Evolutionary conservation across 1,140 invertebrate species (phyloP), one percentile per base, ranked within the genome.

Genomic region (Stegodyphus mimosarum): DNA sequence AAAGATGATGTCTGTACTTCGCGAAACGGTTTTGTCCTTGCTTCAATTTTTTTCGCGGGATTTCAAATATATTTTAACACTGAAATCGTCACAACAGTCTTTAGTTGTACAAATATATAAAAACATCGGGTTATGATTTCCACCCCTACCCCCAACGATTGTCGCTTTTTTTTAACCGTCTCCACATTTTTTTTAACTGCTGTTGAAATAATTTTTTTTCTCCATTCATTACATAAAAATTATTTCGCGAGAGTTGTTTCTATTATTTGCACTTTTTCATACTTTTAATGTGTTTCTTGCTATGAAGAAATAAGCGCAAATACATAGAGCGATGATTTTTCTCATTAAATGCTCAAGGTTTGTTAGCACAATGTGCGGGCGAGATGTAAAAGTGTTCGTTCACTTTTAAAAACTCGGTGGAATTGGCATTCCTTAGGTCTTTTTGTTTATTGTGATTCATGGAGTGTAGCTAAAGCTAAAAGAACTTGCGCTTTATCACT

Each of bases 31-130:
- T 72, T 71, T 81, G 55, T 48, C n/a, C 15, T 11, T 9, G 53
- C 10, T 81, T 67, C 33, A 33, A 2, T 67, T 80, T 71, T 76
- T 81, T 72, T 72, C 11, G 11, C 70, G 18, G 48, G 78, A 60
- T 81, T 81, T 81, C 78, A 81, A 81, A 81, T 81, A 81, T 72
- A 81, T 81, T 81, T 81, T 72, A 81, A 81, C 78, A 72, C 78
- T 72, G 53, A 55, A 72, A 81, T 81, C 48, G 69, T 81, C 70
- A 53, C 50, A 9, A 66, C 77, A 70, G 51, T 81, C 78, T 48
- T 81, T 81, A 81, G 53, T 48, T 63, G 70, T 81, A 72, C 78
- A 81, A 72, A 81, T 81, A 81, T 72, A 72, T 72, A 81, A 81
- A 81, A 81, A 81, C 60, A 67, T 71, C 52, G 78, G 69, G 69